These are phyloP conservation scores for Danio tinwini DNA, from an alignment of 2,797 vertebrate genomes.

Conservation along the genomic window DNA sequence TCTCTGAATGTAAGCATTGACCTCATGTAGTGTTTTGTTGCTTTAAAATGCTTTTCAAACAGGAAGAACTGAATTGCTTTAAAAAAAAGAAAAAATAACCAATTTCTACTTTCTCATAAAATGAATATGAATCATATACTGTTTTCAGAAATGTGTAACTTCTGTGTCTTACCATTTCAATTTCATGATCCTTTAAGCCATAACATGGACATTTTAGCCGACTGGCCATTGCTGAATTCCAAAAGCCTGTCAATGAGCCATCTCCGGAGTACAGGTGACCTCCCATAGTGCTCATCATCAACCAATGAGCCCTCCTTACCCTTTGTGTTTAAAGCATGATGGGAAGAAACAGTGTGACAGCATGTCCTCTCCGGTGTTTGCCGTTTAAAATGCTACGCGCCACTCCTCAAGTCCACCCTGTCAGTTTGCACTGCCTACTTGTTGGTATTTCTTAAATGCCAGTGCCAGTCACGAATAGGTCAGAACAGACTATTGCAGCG, in stretches of 20 bases:
- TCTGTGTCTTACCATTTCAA: too few relatives aligned
- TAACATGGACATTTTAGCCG: not conserved
- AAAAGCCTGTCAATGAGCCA: not conserved
- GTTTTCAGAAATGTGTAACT: too few relatives aligned
- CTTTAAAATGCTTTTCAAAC: too few relatives aligned
- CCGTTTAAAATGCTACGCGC: slow-evolving; percentile 61
- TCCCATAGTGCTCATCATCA: slow-evolving; percentile 73
- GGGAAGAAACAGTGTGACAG: slow-evolving; percentile 67
- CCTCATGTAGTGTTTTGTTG: too few relatives aligned
- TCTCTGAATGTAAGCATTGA: too few relatives aligned
- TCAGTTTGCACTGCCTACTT: slow-evolving; percentile 60
- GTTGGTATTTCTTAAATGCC: slow-evolving; percentile 82
- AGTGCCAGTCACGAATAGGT: slow-evolving; percentile 80
- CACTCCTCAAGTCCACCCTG: slow-evolving; percentile 55
- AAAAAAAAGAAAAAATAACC: too few relatives aligned
- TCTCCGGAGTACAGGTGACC: slow-evolving; percentile 71
- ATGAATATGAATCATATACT: too few relatives aligned
- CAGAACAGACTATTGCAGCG: slow-evolving; percentile 79
- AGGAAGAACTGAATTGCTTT: too few relatives aligned
- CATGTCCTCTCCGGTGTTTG: slow-evolving; percentile 62
- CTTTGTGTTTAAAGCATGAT: slow-evolving; percentile 47
- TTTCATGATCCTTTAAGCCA: not conserved
- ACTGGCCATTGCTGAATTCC: not conserved
- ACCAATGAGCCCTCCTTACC: slow-evolving; percentile 61
- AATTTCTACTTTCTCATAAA: too few relatives aligned